Conservation (phyloP, 2,797 vertebrate species). For the Platyrinchus mystaceus region DNA sequence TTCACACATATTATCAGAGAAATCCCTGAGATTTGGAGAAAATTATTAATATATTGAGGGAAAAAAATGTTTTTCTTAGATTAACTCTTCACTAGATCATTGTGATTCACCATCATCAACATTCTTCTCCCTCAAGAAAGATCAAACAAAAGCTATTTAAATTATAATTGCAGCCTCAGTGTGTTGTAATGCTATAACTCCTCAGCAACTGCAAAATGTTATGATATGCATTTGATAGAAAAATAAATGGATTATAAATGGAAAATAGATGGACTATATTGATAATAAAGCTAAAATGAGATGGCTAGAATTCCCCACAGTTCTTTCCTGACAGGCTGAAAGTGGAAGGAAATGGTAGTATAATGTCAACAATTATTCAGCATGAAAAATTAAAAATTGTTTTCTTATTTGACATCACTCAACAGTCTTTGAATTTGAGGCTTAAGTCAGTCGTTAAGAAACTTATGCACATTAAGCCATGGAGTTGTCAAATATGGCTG, state of each 20-base stretch:
- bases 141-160: neutral
- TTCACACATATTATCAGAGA: neutral
- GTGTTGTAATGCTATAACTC: neutral
- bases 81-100: neutral
- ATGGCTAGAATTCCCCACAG: constrained; percentile 6
- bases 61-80: neutral
- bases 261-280: constrained; percentile 4
- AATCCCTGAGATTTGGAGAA: neutral
- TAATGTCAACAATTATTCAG: constrained; percentile 44
- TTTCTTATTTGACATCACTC: constrained; percentile 27
- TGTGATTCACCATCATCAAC: neutral
- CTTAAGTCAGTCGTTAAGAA: constrained; percentile 5
- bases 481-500: neutral
- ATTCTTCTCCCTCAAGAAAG: neutral
- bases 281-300: constrained; percentile 12
- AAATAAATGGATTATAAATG: neutral
- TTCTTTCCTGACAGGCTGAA: constrained; percentile 10
- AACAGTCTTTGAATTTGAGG: neutral
- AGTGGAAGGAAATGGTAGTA: constrained; percentile 17
- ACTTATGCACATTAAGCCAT: neutral
- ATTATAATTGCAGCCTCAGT: neutral
- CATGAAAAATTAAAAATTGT: constrained; percentile 33
- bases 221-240: constrained; percentile 18
- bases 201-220: neutral
- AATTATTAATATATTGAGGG: neutral